Evolutionary conservation across 2,888 invertebrate species (phyloP), one percentile per base, ranked within the genome.

Genomic region (Abrostola tripartita): DNA sequence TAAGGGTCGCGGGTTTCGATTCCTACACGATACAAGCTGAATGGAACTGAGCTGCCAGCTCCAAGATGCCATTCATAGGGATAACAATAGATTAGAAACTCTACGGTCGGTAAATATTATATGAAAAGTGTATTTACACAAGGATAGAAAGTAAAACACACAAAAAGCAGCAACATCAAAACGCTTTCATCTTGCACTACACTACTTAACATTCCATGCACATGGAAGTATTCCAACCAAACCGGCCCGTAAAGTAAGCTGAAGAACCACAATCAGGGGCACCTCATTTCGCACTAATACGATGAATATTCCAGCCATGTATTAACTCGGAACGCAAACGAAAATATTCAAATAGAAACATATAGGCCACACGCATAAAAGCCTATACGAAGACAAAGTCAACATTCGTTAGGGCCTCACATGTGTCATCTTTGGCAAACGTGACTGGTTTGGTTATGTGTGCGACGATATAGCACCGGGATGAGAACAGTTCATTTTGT

Each of bases 391-490:
- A 86, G 84, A 81, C 85, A 88, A 85, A 84, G 88, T 84, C 87
- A 91, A 92, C 89, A 92, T 92, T 93, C 91, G 92, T 93, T 92
- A 92, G 87, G 79, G 87, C 84, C 85, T 82, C 82, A 81, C 81
- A 81, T 85, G 83, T 83, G 86, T 89, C 88, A 87, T 91, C 91
- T 88, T 89, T 89, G 87, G 83, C 81, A 88, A 83, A 91, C 92
- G 92, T 92, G 92, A 92, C 88, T 74, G 60, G 90, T 71, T 62
- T 87, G 54, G 61, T 61, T 70, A 83, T 84, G 70, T 65, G 68
- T 65, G 69, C 14, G 65, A 68, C 35, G 49, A 44, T 68, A 57
- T 52, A 59, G 37, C 52, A 52, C 37, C 40, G 53, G 70, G 70
- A 71, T 61, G 55, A 70, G 61, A 58, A 61, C 58, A 69, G 57